These are phyloP conservation scores for Cyclina sinensis DNA, from an alignment of 1,140 invertebrate genomes.

Conservation along the genomic window DNA sequence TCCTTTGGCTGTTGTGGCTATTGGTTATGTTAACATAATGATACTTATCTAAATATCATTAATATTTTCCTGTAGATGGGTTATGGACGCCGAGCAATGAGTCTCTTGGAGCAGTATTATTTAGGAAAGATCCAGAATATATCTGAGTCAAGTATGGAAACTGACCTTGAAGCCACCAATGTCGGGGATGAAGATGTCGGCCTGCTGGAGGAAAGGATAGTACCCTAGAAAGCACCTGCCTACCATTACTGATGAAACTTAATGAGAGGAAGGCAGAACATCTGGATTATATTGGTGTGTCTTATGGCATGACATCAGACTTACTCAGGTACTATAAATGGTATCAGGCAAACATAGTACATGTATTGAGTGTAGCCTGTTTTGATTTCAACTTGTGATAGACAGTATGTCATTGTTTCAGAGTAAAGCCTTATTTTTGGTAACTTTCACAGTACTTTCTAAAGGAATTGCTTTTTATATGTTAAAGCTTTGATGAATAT, in stretches of 20 bases:
- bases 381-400: no score
- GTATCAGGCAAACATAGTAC: neutral
- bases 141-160: slow-evolving; percentile 87
- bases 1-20: no score
- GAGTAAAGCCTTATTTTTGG: no score
- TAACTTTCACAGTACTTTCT: no score
- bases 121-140: slow-evolving; percentile 92
- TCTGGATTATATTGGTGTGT: slow-evolving; percentile 97
- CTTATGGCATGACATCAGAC: slow-evolving; percentile 85
- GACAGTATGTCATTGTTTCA: no score
- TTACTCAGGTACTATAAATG: slow-evolving; percentile 82
- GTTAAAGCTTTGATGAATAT: no score
- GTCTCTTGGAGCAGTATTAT: slow-evolving; percentile 96
- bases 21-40: no score
- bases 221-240: slow-evolving; percentile 88
- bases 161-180: slow-evolving; percentile 76
- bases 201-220: slow-evolving; percentile 83
- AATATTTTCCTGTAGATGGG: slow-evolving; percentile 92
- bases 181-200: slow-evolving; percentile 81
- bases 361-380: no score
- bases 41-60: no score
- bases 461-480: no score
- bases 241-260: slow-evolving; percentile 89
- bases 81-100: slow-evolving; percentile 95
- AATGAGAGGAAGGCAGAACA: slow-evolving; percentile 94